These are phyloP conservation scores for Trichonephila inaurata DNA, from an alignment of 1,140 invertebrate species.

Conservation along the genomic window DNA sequence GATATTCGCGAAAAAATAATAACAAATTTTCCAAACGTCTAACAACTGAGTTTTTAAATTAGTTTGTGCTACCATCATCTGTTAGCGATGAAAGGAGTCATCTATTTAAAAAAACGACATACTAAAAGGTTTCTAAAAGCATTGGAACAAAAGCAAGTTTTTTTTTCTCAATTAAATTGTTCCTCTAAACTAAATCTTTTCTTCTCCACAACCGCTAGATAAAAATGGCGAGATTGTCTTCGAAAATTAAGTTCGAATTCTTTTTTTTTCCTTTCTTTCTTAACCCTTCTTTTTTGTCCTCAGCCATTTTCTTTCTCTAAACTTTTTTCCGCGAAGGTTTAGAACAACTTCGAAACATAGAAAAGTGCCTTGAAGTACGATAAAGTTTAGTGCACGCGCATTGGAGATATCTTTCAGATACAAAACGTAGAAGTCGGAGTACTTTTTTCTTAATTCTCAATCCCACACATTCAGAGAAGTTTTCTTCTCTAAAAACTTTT, in stretches of 20 bases:
- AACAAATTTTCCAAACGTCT: neutral
- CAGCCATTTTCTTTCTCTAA: slow-evolving; percentile 21
- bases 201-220: neutral
- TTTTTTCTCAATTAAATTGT: slow-evolving; percentile 49
- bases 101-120: neutral
- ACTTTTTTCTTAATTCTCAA: slow-evolving; percentile 4
- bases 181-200: slow-evolving; percentile 22
- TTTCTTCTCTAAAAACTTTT: slow-evolving; percentile 45
- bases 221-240: slow-evolving; percentile 51
- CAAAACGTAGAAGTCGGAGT: slow-evolving; percentile 50
- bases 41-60: neutral
- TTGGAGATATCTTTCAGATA: slow-evolving; percentile 17
- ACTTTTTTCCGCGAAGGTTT: slow-evolving; percentile 16
- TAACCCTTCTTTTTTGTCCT: neutral
- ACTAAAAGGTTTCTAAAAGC: slow-evolving; percentile 55
- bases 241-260: slow-evolving; percentile 57
- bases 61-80: neutral
- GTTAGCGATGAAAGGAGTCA: neutral
- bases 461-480: neutral
- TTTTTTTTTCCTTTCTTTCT: neutral
- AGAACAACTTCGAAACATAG: slow-evolving; percentile 26
- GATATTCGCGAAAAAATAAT: no score
- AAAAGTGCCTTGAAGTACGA: neutral
- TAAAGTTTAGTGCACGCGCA: slow-evolving; percentile 28
- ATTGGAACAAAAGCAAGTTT: slow-evolving; percentile 25